phyloP scores from a whole-genome alignment of 1,140 invertebrate genomes.

The Brachystomella parvula region DNA sequence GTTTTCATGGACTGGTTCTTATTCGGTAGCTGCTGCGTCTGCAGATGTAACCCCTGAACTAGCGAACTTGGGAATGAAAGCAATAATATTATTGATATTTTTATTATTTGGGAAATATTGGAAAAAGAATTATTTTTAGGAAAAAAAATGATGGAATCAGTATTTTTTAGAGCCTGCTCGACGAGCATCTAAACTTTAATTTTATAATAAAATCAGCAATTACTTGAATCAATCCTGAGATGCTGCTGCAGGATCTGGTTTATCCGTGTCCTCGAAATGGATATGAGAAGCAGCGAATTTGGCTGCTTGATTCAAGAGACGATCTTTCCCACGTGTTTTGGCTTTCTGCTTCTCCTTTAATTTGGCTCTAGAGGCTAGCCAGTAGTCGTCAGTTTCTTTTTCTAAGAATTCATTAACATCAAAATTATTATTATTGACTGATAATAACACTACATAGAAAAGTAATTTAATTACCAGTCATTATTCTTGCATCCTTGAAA shows the following conservation, averaged over 20 bases:
- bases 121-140: not conserved
- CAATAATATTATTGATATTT: not conserved
- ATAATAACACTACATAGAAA: slow-evolving; percentile 10
- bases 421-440: not conserved
- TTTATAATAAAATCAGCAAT: not conserved
- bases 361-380: slow-evolving; percentile 54
- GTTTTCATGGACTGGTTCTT: slow-evolving; percentile 95
- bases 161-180: no score
- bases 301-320: slow-evolving; percentile 55
- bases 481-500: slow-evolving; percentile 43
- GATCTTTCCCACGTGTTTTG: slow-evolving; percentile 55
- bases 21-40: slow-evolving; percentile 86
- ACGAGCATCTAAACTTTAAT: not conserved
- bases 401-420: slow-evolving; percentile 42
- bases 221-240: not conserved
- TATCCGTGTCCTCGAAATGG: slow-evolving; percentile 43
- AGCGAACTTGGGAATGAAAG: not conserved
- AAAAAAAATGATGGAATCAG: not conserved
- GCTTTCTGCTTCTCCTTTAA: slow-evolving; percentile 46
- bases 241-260: no score
- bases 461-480: slow-evolving; percentile 38
- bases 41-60: slow-evolving; percentile 60
- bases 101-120: not conserved
- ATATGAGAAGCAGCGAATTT: slow-evolving; percentile 55
- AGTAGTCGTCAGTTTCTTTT: slow-evolving; percentile 56